Evolutionary conservation across 2,888 invertebrate genomes (phyloP), one percentile per base, ranked within the genome.

Genomic region (Anticlea derivata): DNA sequence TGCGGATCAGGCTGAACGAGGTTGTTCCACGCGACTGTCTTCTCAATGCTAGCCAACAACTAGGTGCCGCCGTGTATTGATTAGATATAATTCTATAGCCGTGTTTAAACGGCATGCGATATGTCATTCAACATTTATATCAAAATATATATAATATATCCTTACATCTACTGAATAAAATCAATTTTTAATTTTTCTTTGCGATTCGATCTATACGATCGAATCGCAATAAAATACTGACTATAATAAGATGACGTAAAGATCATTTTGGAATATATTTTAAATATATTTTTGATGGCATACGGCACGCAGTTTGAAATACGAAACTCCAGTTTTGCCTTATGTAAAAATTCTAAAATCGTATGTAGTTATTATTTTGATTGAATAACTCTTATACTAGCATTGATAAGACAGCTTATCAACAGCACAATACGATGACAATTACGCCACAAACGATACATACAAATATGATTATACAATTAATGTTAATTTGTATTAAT

Each of bases 361-460:
- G 41, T 43, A 11, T 22, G 23, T 43, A 41, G 17, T 35, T 47
- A 26, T 47, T 55, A n/a, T n/a, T n/a, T n/a, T n/a, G n/a, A n/a
- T n/a, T n/a, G n/a, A n/a, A n/a, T n/a, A n/a, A n/a, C n/a, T n/a
- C n/a, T n/a, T n/a, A n/a, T 53, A 60, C 66, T 78, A 73, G 73
- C 70, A 68, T 60, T 75, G 73, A 68, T 61, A 68, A 74, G 73
- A 78, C 68, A 67, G 69, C 64, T 58, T 55, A 55, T 60, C 65
- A 61, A 73, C 65, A 75, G 82, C 83, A 82, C 81, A 82, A 82
- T 65, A 74, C 64, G 64, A 76, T 73, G 70, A 75, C 70, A 78
- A 67, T 69, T 73, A 75, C 75, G 83, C 84, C 75, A 79, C 84
- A 86, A 85, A 76, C 70, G 68, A 75, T 61, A 71, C 73, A 70